Base-by-base conservation (phyloP, 2,888 invertebrate genomes). In the Sycophila texana region DNA sequence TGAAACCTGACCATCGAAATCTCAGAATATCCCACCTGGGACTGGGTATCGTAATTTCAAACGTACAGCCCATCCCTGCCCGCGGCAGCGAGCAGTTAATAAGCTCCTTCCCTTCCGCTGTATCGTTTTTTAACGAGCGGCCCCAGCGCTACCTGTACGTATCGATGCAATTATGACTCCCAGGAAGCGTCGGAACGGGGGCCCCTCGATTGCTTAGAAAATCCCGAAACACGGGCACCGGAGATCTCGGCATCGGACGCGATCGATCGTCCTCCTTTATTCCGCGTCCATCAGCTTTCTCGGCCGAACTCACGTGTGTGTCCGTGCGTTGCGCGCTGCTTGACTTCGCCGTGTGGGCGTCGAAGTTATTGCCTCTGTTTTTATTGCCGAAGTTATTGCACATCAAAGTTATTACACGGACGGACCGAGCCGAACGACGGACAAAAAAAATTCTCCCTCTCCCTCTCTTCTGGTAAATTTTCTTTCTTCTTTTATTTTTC, bases 381-480 rank as follows among this genome's bases (percentile, higher is more conserved):
- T 88, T 88, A 88, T 88, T 87, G 85, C 85, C 51, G 78, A 83
- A 87, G 86, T 88, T 88, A 88, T 87, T 86, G 87, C 88, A 83
- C 86, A 85, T 84, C 84, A 84, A 82, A 77, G 82, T 39, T 39
- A 39, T 39, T 39, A 39, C 82, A 81, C 83, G 75, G 80, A 77
- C 80, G 82, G 82, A 49, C 39, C 20, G 13, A 58, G 10, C 39
- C 53, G 51, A 51, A 39, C 39, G 72, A 84, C 83, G 83, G 85
- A 84, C 86, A 86, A 86, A 86, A 87, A 87, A 87, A 86, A 88
- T 87, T 83, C 76, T 83, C 81, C 83, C 82, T 83, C 76, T 30
- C 22, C 39, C 39, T 14, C 26, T 18, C 49, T 26, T 14, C n/a
- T 51, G 10, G 26, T 57, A 7, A 30, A 13, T 20, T n/a, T 12